Base-by-base conservation (phyloP, 2,113 vertebrate genomes). In the Stegastes partitus region DNA sequence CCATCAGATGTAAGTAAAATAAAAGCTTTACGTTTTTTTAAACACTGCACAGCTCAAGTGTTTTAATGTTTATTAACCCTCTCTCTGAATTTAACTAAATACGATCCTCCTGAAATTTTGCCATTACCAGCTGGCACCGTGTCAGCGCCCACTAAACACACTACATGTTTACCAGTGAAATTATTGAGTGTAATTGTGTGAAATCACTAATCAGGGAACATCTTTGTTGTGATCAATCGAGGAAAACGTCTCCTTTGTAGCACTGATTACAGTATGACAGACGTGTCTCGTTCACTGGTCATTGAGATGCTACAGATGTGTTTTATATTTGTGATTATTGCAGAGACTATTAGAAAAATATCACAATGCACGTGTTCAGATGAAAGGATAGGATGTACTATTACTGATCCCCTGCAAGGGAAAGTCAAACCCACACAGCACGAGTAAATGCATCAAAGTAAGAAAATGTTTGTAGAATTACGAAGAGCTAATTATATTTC, bases 151-250 rank as follows among this genome's bases (percentile, higher is more conserved):
- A 57, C 37, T 53, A 15, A 70, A 62, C 42, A n/a, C n/a, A n/a
- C 18, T 42, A 22, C 47, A 66, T 74, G 54, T 55, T 72, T 51
- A 49, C 47, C 37, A 44, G 61, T 72, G 8, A 37, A 64, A 70
- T 77, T 74, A 70, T 61, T 44, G 16, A 64, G 47, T 21, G 42
- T 66, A 68, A 66, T 84, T 23, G 59, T 68, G 42, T 61, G 16
- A 66, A 78, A 75, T 81, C 25, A 68, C 51, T 74, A 37, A 74
- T 82, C 65, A 58, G 23, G 53, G 45, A 54, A 53, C 31, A 28
- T 72, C 62, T 69, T 31, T 72, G 47, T 31, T 65, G 68, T 31
- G 45, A 21, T 72, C 45, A 56, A 62, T 64, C 53, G n/a, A 14
- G 31, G 72, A 54, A 37, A n/a, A 61, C 11, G 2, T 22, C 22